Percentiles rank a stretch among this genome's conserved stretches.
Conservation (phyloP, 2,113 vertebrate genomes). For the Hylia prasina region DNA sequence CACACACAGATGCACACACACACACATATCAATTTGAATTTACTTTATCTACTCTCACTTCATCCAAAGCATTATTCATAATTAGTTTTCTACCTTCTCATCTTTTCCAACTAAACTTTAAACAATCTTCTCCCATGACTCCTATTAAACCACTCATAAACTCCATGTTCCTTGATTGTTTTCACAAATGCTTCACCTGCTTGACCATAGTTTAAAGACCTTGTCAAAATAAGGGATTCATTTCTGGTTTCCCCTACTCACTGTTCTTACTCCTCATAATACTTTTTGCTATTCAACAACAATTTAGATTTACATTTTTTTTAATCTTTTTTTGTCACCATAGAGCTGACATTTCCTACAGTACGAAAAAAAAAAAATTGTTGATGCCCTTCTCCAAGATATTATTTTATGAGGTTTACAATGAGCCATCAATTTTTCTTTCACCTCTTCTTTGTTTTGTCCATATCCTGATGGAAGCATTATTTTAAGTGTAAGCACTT, state of each 20-base stretch:
- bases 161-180: background rate
- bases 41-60: background rate
- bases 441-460: background rate
- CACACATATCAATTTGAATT: background rate
- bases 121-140: background rate
- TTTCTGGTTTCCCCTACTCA: background rate
- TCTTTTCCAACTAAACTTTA: background rate
- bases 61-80: background rate
- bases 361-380: background rate
- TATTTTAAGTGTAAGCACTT: background rate
- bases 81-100: background rate
- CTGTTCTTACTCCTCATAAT: background rate
- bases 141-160: background rate
- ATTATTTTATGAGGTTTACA: background rate
- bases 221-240: background rate
- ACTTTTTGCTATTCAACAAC: background rate
- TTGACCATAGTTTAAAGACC: background rate
- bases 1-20: background rate
- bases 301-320: background rate
- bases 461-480: background rate
- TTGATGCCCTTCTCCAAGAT: background rate
- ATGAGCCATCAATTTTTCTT: background rate
- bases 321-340: background rate
- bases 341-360: background rate
- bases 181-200: background rate